These are phyloP conservation scores for Podarcis raffonei DNA, from an alignment of 2,113 vertebrate genomes.

Conservation along the genomic window DNA sequence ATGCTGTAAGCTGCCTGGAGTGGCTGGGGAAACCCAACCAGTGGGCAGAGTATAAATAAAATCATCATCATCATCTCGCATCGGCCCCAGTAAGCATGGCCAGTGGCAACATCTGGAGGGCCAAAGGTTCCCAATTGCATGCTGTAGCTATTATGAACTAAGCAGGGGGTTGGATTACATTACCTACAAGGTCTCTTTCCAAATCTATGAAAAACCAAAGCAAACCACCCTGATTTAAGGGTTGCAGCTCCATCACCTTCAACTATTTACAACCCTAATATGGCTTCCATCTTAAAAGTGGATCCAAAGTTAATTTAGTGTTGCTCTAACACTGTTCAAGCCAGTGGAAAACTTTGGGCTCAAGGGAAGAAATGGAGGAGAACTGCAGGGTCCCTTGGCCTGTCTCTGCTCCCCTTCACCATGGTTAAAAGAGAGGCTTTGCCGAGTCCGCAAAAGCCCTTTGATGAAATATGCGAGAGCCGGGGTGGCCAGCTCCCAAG, in stretches of 20 bases:
- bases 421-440: background rate
- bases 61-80: too few species aligned
- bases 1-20: too few species aligned
- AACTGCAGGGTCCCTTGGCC: background rate
- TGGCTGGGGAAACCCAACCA: too few species aligned
- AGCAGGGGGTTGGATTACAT: background rate
- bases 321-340: background rate
- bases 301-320: background rate
- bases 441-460: background rate
- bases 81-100: too few species aligned
- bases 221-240: background rate
- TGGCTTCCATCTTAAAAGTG: background rate
- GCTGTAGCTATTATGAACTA: background rate
- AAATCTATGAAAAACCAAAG: background rate
- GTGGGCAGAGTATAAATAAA: too few species aligned
- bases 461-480: background rate
- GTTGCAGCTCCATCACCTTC: background rate
- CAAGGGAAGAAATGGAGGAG: background rate
- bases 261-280: background rate
- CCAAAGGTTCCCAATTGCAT: too few species aligned
- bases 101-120: too few species aligned
- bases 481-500: too few species aligned
- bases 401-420: background rate
- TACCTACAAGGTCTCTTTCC: background rate
- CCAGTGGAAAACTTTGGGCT: background rate